These are phyloP conservation scores for Oreocharis arfaki DNA, from an alignment of 2,113 vertebrate genomes.

Conservation along the genomic window DNA sequence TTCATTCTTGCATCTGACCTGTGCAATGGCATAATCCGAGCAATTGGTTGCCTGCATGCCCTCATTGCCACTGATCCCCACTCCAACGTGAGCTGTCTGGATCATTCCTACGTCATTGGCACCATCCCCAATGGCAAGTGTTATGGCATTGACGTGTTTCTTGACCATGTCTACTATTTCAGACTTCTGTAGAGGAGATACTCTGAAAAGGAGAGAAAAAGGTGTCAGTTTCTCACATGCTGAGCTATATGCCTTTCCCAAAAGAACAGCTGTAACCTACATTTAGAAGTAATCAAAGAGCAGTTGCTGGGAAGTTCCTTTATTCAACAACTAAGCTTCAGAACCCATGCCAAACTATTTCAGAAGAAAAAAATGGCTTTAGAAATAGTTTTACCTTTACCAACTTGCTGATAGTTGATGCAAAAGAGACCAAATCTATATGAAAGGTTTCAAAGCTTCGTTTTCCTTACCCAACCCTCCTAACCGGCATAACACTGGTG, in stretches of 20 bases:
- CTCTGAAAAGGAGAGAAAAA: slow-evolving; percentile 76
- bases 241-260: neutral
- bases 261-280: slow-evolving; percentile 64
- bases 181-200: slow-evolving; percentile 97
- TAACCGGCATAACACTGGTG: neutral
- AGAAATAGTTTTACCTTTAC: slow-evolving; percentile 14
- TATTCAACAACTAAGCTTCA: slow-evolving; percentile 40
- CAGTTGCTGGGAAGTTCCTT: slow-evolving; percentile 48
- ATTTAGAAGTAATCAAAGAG: slow-evolving; percentile 58
- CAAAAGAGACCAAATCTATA: neutral
- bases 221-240: slow-evolving; percentile 50
- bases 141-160: slow-evolving; percentile 96
- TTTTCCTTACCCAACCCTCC: neutral
- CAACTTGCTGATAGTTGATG: neutral
- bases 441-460: neutral
- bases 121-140: slow-evolving; percentile 94
- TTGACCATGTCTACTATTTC: slow-evolving; percentile 99
- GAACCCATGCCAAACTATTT: slow-evolving; percentile 50
- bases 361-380: slow-evolving; percentile 40
- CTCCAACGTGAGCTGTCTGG: slow-evolving; percentile 95
- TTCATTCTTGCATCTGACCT: slow-evolving; percentile 74
- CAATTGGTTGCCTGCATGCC: slow-evolving; percentile 99
- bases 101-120: slow-evolving; percentile 99
- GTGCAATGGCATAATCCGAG: slow-evolving; percentile 96
- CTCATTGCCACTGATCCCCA: slow-evolving; percentile 97